Conservation (phyloP, 2,888 invertebrate species). For the Lepetodrilus schrolli region DNA sequence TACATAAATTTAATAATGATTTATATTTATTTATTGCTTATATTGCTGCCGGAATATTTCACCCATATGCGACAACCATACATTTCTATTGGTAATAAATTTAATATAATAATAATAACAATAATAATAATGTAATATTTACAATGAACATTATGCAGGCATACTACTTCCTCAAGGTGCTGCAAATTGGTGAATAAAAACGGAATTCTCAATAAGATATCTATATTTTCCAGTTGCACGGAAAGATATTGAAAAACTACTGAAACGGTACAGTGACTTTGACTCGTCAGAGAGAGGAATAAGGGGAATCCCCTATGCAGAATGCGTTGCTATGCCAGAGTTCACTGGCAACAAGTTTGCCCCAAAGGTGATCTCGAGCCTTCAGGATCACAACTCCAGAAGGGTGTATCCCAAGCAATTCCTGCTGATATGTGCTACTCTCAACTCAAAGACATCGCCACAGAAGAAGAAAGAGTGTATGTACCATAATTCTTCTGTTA, state of each 20-base stretch:
- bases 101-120: too few relatives aligned
- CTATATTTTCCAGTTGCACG: constrained; percentile 49
- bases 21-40: too few relatives aligned
- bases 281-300: constrained; percentile 51
- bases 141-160: too few relatives aligned
- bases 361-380: constrained; percentile 50
- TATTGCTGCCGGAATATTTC: too few relatives aligned
- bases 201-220: too few relatives aligned
- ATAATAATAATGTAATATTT: too few relatives aligned
- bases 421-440: constrained; percentile 50
- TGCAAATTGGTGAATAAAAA: too few relatives aligned
- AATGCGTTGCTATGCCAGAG: constrained; percentile 57
- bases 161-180: too few relatives aligned
- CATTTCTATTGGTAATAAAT: too few relatives aligned
- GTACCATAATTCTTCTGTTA: too few relatives aligned
- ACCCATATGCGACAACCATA: too few relatives aligned
- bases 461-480: constrained; percentile 59
- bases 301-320: constrained; percentile 50
- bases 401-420: constrained; percentile 56
- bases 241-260: constrained; percentile 48
- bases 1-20: too few relatives aligned
- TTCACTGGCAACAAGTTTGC: constrained; percentile 58
- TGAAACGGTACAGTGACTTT: constrained; percentile 51
- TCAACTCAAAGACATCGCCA: constrained; percentile 51
- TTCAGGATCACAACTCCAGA: constrained; percentile 44